These are phyloP conservation scores for Hyaena hyaena DNA, from an alignment of 2,113 vertebrate genomes.

Conservation along the genomic window DNA sequence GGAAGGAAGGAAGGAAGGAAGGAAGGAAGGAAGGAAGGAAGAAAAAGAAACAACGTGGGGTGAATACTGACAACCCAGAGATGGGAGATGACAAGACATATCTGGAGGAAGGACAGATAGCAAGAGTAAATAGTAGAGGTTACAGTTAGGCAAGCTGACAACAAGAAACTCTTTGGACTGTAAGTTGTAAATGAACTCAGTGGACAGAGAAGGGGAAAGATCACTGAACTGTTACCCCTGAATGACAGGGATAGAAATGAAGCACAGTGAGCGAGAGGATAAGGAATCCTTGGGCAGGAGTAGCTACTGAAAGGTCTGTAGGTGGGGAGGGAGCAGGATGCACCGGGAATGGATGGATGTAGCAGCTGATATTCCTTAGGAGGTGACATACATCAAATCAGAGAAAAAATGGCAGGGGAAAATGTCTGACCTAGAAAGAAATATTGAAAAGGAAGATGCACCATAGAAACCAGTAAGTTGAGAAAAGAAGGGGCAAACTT, in stretches of 20 bases:
- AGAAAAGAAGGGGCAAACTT: conserved; percentile 51
- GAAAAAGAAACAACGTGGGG: conserved; percentile 33
- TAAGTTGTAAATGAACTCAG: conserved; percentile 85
- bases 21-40: background rate
- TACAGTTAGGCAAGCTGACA: conserved; percentile 83
- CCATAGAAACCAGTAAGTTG: conserved; percentile 60
- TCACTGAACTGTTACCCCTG: conserved; percentile 85
- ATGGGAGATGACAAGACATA: conserved; percentile 79
- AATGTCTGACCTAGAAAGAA: conserved; percentile 50
- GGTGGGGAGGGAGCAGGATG: background rate
- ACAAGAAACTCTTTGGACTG: conserved; percentile 83
- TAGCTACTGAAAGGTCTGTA: conserved; percentile 66
- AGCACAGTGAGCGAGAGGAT: conserved; percentile 64
- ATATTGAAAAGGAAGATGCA: conserved; percentile 54
- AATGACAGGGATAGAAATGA: conserved; percentile 81
- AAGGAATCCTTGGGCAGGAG: conserved; percentile 67
- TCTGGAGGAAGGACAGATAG: conserved; percentile 64
- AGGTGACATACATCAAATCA: conserved; percentile 70
- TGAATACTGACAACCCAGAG: conserved; percentile 75
- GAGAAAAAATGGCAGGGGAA: conserved; percentile 56
- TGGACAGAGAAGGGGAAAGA: conserved; percentile 85
- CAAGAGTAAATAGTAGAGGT: conserved; percentile 77
- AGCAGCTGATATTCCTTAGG: conserved; percentile 54
- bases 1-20: background rate
- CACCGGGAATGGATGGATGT: background rate